Evolutionary conservation across 2,888 invertebrate species (phyloP).

Genomic region (Aspidapion aeneum): DNA sequence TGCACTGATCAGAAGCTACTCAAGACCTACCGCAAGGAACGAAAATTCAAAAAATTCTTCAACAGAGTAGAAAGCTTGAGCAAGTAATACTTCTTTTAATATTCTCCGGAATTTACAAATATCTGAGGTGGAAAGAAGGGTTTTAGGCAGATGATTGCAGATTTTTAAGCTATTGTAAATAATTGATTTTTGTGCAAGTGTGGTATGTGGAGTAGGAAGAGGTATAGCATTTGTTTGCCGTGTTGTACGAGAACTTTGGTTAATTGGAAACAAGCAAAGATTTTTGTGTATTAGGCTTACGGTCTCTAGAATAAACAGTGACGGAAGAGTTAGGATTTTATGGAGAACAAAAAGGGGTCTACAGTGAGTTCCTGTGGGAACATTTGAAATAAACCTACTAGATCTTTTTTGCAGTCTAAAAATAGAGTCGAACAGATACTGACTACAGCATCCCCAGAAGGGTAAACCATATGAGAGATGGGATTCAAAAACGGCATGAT

Average conservation of each 20-base stretch:
- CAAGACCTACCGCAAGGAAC: too few species aligned
- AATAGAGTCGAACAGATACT: too few species aligned
- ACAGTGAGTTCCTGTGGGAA: too few species aligned
- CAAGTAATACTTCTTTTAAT: neutral
- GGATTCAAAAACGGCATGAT: too few species aligned
- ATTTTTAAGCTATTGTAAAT: neutral
- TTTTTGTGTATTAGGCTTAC: neutral
- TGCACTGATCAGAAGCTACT: too few species aligned
- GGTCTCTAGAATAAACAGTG: neutral
- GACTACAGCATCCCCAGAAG: too few species aligned
- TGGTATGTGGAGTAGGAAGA: neutral
- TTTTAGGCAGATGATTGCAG: neutral
- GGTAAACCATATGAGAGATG: too few species aligned
- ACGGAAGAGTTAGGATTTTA: neutral
- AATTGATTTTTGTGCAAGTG: neutral
- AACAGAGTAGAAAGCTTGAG: neutral
- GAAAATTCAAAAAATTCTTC: neutral
- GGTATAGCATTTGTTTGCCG: neutral
- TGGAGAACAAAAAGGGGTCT: neutral
- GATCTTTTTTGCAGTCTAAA: too few species aligned
- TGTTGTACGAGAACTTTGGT: neutral
- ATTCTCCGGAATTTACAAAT: too few species aligned
- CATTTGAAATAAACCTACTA: neutral
- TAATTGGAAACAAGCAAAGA: neutral
- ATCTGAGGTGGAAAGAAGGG: too few species aligned